These are phyloP conservation scores for Eupithecia insigniata DNA, from an alignment of 2,888 invertebrate species.

Conservation along the genomic window DNA sequence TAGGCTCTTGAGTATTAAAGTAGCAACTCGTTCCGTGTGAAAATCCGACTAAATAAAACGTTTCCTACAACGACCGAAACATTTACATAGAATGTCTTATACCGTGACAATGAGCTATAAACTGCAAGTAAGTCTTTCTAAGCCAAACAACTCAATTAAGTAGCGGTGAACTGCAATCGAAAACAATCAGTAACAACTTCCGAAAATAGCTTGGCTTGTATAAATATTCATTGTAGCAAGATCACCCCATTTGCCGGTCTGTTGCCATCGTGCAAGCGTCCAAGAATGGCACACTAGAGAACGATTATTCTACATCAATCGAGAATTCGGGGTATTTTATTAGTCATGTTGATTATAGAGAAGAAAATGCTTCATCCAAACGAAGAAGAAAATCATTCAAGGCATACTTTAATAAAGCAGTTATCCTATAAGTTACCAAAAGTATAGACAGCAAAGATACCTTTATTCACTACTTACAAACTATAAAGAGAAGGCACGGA, in stretches of 20 bases:
- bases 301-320: not conserved
- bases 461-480: too few species aligned
- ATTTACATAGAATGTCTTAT: conserved; percentile 28
- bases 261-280: conserved; percentile 63
- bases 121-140: conserved; percentile 27
- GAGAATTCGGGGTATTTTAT: not conserved
- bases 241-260: conserved; percentile 76
- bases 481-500: too few species aligned
- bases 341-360: not conserved
- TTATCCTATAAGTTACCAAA: not conserved
- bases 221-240: conserved; percentile 73
- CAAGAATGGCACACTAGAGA: not conserved
- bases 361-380: not conserved
- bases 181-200: conserved; percentile 54
- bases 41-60: conserved; percentile 3
- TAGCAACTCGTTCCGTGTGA: not conserved
- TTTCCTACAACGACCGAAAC: conserved; percentile 11
- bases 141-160: conserved; percentile 43
- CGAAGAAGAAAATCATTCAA: conserved; percentile 2
- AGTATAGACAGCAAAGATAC: not conserved
- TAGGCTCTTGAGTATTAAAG: not conserved
- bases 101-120: conserved; percentile 33
- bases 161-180: conserved; percentile 42
- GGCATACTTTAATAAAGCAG: not conserved
- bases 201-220: conserved; percentile 64